Base-by-base conservation (phyloP, 2,888 invertebrate genomes). In the Cataglyphis cursor region DNA sequence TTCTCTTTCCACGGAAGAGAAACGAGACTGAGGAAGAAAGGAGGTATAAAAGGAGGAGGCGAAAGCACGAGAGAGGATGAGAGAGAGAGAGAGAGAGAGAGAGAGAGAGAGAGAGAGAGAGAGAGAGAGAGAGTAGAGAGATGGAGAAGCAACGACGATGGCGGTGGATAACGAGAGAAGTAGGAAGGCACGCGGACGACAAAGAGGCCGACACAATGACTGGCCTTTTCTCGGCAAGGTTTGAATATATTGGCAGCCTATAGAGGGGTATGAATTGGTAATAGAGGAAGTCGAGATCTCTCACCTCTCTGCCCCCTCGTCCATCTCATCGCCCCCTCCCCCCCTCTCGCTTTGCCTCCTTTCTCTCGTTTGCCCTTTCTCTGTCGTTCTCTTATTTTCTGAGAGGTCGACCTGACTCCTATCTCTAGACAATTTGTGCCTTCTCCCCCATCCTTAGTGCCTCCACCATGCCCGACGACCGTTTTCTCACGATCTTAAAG, bases 251-350 rank as follows among this genome's bases (percentile, higher is more conserved):
- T 90, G 89, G 87, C 89, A 89, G 87, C 78, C 81, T 83, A 80
- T 87, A 85, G 84, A 87, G 91, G 88, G 86, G 90, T 85, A 90
- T 91, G 92, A 92, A 92, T 92, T 90, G 92, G 91, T 92, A 92
- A 92, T 91, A 91, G 91, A 92, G 91, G 91, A 91, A 91, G 90
- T 90, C 91, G 88, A 87, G 86, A 87, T 62, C 64, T 86, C 86
- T 87, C 88, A 85, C 84, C 83, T 80, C 61, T 38, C 76, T 51
- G 74, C 68, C 78, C 78, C 21, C 44, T 41, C 54, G 81, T 31
- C 57, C 35, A 73, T 66, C 18, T 81, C 68, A 12, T 21, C 74
- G 68, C 41, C 62, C 57, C 18, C 41, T 41, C 62, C 57, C 18
- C 41, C 12, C 61, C 70, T n/a, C 73, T 80, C 61, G 51, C 35